Conservation (phyloP, 1,140 invertebrate species). For the Drosophila triauraria region DNA sequence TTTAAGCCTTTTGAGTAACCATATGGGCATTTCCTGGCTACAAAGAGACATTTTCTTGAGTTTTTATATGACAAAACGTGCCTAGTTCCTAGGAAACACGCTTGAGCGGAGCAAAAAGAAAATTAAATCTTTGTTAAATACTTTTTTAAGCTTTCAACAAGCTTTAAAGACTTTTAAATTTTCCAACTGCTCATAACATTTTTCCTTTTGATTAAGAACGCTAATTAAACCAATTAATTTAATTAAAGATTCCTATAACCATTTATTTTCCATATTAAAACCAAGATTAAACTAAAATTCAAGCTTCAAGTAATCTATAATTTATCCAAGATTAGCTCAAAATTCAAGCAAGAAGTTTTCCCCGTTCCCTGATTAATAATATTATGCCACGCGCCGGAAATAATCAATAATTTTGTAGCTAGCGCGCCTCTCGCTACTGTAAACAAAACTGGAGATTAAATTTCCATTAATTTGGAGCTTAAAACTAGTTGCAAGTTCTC, state of each 20-base stretch:
- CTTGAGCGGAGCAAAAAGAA: too few species aligned
- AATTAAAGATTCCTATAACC: not conserved
- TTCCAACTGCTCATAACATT: too few species aligned
- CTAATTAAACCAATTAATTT: not conserved
- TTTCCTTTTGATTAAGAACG: too few species aligned
- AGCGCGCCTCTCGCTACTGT: not conserved
- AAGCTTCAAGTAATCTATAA: too few species aligned
- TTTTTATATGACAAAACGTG: not conserved
- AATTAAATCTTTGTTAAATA: not conserved
- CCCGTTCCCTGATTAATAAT: constrained; percentile 1
- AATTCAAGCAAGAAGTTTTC: not conserved
- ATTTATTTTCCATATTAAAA: not conserved
- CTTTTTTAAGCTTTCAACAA: not conserved
- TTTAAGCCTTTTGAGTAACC: not conserved
- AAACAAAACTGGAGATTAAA: constrained; percentile 23
- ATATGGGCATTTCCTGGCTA: not conserved
- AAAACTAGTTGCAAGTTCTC: constrained; percentile 9
- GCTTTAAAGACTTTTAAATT: too few species aligned
- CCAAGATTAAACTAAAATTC: not conserved
- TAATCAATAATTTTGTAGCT: constrained; percentile 11
- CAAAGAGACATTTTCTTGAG: not conserved
- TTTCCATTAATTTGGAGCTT: constrained; percentile 21
- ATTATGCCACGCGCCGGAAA: constrained; percentile 1
- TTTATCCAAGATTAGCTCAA: not conserved
- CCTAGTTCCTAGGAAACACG: not conserved